These are phyloP conservation scores for Catagonus wagneri DNA, from an alignment of 2,113 vertebrate genomes.

Conservation along the genomic window DNA sequence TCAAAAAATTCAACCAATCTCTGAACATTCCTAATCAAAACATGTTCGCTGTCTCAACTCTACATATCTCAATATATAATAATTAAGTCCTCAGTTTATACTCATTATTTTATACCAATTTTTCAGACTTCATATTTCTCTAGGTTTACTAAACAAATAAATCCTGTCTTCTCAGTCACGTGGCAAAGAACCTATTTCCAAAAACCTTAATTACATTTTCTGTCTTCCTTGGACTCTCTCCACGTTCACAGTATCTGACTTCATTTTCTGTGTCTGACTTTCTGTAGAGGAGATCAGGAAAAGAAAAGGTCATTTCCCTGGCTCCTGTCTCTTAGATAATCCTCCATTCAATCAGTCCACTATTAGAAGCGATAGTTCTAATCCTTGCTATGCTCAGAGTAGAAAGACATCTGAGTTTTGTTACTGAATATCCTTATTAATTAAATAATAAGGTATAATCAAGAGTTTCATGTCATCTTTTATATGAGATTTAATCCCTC, in stretches of 20 bases:
- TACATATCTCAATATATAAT: neutral
- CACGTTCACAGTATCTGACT: neutral
- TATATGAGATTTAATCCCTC: neutral
- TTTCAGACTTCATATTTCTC: neutral
- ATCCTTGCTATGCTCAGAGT: neutral
- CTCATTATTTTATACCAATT: neutral
- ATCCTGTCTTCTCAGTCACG: neutral
- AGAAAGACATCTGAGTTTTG: neutral
- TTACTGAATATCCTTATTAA: neutral
- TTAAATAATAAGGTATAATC: neutral
- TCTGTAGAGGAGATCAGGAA: neutral
- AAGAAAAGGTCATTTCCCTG: neutral
- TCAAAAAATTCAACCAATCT: neutral
- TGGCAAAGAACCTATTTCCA: neutral
- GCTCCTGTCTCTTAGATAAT: neutral
- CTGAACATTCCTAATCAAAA: neutral
- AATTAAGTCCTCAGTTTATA: slow-evolving; percentile 13
- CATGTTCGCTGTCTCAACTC: neutral
- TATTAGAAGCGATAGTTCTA: neutral
- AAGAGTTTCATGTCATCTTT: neutral
- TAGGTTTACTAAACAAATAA: slow-evolving; percentile 13
- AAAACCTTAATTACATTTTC: slow-evolving; percentile 12
- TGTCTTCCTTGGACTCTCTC: neutral
- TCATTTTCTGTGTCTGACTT: neutral
- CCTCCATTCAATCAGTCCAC: neutral